Evolutionary conservation across 1,140 invertebrate genomes (phyloP), one percentile per base, ranked within the genome.

Genomic region (Euwallacea similis): DNA sequence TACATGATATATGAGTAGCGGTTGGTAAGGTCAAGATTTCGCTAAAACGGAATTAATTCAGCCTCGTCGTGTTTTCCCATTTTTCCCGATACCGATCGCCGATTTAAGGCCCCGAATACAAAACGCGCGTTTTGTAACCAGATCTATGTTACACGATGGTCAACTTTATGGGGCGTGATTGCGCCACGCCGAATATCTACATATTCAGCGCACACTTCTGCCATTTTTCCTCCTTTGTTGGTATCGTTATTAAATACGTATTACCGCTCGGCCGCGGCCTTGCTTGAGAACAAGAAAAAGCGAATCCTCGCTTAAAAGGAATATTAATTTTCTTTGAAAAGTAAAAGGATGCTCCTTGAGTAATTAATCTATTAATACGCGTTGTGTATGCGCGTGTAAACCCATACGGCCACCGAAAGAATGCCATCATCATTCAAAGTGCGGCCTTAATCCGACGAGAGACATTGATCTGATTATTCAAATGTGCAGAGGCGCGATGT

Each of bases 141-240:
- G 73, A 78, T 78, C 73, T 74, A 78, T 78, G 77, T 77, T 72
- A 77, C 77, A 78, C 74, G 77, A 68, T 78, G 73, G 73, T 76
- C 76, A 77, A 78, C 73, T 69, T 78, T 78, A 78, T 76, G 77
- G 46, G 73, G 74, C 74, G 76, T 77, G 77, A 78, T 76, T 72
- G 68, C 73, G 66, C 65, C 65, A 73, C 72, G 73, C 71, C 76
- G 72, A 75, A 75, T 77, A 78, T 77, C 74, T 76, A 77, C 76
- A 78, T 78, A 77, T 78, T 78, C 69, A 76, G 75, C 59, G 43
- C 65, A 67, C 10, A 42, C 33, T 61, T 61, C 55, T 58, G 46
- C 46, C 9, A 50, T 11, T 50, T 11, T 10, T 50, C 13, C 9
- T 50, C 13, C 9, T 50, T 33, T 33, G 21, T 33, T 33, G 21